Percentiles rank a stretch among this genome's conserved stretches.
Evolutionary conservation across 2,113 vertebrate genomes (phyloP).

Genomic region (Thalassarche chlororhynchos): DNA sequence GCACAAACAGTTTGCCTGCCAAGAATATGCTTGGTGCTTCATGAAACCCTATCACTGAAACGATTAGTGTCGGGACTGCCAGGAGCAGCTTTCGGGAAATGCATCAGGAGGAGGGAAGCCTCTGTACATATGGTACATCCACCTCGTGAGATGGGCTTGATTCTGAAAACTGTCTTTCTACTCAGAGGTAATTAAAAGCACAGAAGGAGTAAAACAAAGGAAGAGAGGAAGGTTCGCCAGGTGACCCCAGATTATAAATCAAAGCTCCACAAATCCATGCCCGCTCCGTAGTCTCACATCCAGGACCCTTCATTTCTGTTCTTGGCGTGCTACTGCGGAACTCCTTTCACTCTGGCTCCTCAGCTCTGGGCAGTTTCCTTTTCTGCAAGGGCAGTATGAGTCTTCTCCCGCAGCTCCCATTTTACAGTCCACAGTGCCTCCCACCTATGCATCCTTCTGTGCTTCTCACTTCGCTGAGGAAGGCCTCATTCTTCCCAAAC

Average conservation of each 20-base stretch:
- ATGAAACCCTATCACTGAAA: conserved; percentile 32
- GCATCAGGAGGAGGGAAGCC: background rate
- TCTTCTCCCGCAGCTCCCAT: background rate
- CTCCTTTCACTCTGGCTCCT: background rate
- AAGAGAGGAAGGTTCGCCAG: background rate
- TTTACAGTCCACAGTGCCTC: background rate
- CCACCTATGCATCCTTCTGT: background rate
- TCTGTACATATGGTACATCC: background rate
- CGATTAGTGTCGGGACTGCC: background rate
- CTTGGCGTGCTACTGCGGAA: background rate
- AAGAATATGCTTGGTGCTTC: conserved; percentile 18
- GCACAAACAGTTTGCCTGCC: conserved; percentile 52
- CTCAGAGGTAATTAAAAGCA: background rate
- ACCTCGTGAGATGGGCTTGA: background rate
- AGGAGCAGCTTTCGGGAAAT: conserved; percentile 2
- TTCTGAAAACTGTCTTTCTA: background rate
- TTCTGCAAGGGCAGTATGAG: fast-evolving
- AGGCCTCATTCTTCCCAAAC: background rate
- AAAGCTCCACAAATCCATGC: background rate
- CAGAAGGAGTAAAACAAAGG: background rate
- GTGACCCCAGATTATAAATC: background rate
- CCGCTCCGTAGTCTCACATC: background rate
- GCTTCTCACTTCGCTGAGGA: background rate
- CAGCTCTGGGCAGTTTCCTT: background rate
- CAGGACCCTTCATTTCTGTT: background rate